These are phyloP conservation scores for Molorchus minor DNA, from an alignment of 2,888 invertebrate genomes.

Conservation along the genomic window DNA sequence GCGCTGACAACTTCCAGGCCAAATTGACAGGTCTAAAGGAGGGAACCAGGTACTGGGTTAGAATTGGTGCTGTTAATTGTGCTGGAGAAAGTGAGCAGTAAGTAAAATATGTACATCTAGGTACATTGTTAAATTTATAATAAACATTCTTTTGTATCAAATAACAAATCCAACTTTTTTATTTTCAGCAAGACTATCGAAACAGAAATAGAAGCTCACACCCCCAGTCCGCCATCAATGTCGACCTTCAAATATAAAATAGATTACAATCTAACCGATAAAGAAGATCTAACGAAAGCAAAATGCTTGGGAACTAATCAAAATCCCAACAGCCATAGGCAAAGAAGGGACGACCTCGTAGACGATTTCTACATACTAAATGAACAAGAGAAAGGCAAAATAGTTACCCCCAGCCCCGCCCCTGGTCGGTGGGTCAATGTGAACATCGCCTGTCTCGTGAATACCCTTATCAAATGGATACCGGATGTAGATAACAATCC, in stretches of 20 bases:
- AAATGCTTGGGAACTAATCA: constrained; percentile 38
- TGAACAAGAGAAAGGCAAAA: constrained; percentile 35
- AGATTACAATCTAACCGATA: constrained; percentile 45
- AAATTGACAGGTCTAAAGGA: constrained; percentile 51
- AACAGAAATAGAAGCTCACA: constrained; percentile 48
- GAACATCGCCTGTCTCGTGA: constrained; percentile 46
- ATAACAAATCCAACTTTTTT: too few species aligned
- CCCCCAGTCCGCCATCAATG: constrained; percentile 46
- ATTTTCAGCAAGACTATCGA: constrained; percentile 47
- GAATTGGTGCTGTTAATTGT: constrained; percentile 53
- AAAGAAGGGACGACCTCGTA: constrained; percentile 36
- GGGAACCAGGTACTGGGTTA: constrained; percentile 49
- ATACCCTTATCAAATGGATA: constrained; percentile 52
- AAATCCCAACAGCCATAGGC: constrained; percentile 28
- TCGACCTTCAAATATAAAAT: constrained; percentile 53
- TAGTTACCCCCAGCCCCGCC: constrained; percentile 14
- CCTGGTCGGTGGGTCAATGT: constrained; percentile 33
- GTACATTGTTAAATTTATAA: too few species aligned
- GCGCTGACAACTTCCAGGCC: constrained; percentile 50
- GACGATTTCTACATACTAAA: constrained; percentile 46
- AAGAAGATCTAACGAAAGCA: constrained; percentile 42
- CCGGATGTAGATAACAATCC: constrained; percentile 53
- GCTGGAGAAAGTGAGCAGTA: constrained; percentile 55
- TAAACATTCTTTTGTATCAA: too few species aligned
- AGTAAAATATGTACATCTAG: constrained; percentile 28